Percentiles rank a stretch among this genome's conserved stretches.
These are phyloP conservation scores for Tetramorium parvispinum DNA, from an alignment of 1,140 invertebrate genomes.

Conservation along the genomic window DNA sequence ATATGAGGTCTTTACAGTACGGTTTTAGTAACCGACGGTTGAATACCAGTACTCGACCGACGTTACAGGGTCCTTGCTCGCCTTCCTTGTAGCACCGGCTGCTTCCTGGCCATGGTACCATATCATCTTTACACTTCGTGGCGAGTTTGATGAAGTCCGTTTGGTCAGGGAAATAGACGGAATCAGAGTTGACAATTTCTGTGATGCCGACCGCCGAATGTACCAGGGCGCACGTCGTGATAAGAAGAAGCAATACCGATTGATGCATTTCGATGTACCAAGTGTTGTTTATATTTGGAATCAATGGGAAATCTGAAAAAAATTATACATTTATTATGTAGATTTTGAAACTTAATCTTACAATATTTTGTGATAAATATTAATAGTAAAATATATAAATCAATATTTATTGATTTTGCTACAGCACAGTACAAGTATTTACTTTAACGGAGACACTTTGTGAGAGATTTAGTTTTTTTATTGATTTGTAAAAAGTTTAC, in stretches of 20 bases:
- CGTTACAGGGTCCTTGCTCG: conserved; percentile 75
- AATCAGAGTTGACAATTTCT: conserved; percentile 1
- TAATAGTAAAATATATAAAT: neutral
- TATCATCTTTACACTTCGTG: conserved; percentile 45
- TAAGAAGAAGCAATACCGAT: neutral
- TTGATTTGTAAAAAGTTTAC: neutral
- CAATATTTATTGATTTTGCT: conserved; percentile 1
- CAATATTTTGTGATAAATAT: neutral
- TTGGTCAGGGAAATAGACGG: conserved; percentile 75
- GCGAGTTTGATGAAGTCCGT: conserved; percentile 65
- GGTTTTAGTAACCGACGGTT: conserved; percentile 63
- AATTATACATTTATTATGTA: conserved; percentile 29
- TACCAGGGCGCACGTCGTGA: neutral
- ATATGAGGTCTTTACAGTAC: conserved; percentile 59
- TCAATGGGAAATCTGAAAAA: conserved; percentile 43
- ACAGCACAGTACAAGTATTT: neutral
- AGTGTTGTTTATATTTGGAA: neutral
- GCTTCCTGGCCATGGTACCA: conserved; percentile 67
- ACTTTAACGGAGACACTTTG: neutral
- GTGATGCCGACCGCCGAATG: conserved; percentile 38
- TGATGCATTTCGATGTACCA: conserved; percentile 50
- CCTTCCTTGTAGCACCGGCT: conserved; percentile 72
- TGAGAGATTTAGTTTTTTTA: neutral
- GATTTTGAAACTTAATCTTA: neutral
- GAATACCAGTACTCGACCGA: conserved; percentile 67